Evolutionary conservation across 2,888 invertebrate species (phyloP).

Genomic region (Limnephilus rhombicus): DNA sequence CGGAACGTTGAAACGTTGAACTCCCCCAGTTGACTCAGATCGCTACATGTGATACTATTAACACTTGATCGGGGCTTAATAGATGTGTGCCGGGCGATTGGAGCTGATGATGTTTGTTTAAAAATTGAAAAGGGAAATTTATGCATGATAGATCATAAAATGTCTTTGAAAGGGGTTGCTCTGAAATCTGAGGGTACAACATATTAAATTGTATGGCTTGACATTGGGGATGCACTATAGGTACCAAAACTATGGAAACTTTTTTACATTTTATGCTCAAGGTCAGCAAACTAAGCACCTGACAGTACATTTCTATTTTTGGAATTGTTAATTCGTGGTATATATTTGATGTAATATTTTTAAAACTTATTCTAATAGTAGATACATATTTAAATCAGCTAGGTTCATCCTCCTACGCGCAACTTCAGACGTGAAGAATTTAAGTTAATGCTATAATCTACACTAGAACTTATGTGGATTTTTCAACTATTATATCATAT

Average conservation of each 20-base stretch:
- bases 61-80: conserved; percentile 53
- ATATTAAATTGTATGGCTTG: background rate
- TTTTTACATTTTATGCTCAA: no score
- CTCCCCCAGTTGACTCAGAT: conserved; percentile 51
- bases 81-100: conserved; percentile 47
- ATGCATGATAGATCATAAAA: conserved; percentile 10
- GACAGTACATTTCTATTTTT: background rate
- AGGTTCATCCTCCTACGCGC: no score
- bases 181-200: background rate
- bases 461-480: no score
- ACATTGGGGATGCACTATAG: background rate
- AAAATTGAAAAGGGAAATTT: conserved; percentile 15
- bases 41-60: conserved; percentile 59
- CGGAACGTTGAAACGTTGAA: background rate
- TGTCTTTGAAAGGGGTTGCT: background rate
- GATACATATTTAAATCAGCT: no score
- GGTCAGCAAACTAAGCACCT: background rate
- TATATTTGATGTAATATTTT: background rate
- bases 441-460: no score
- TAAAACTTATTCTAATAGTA: no score
- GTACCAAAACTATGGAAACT: background rate
- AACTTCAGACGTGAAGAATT: no score
- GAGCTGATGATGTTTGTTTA: conserved; percentile 49
- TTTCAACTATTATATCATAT: no score
- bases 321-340: background rate